A percentile compares a stretch with the other conserved stretches of the same genome.
These are phyloP conservation scores for Acanthosepion lycidas DNA, from an alignment of 2,888 invertebrate genomes.

Conservation along the genomic window DNA sequence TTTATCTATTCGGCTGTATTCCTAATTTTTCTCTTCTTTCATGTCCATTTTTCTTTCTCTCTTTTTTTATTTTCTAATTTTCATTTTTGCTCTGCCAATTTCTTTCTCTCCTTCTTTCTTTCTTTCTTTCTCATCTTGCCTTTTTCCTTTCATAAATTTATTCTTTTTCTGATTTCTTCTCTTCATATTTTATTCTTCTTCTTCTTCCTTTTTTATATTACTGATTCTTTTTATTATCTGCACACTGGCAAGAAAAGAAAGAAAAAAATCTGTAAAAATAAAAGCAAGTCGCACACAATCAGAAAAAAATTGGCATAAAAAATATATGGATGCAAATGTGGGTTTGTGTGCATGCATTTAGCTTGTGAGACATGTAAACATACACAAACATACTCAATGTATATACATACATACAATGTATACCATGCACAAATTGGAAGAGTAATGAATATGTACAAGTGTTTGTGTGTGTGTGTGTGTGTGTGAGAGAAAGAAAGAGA, in stretches of 20 bases:
- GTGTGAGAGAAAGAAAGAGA: too few relatives aligned
- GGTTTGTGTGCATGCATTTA: neutral
- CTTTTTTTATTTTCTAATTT: neutral
- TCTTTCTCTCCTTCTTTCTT: neutral
- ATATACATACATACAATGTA: too few relatives aligned
- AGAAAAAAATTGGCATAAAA: too few relatives aligned
- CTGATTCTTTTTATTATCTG: neutral
- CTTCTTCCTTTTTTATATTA: neutral
- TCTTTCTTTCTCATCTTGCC: neutral
- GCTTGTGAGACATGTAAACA: too few relatives aligned
- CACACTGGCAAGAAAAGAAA: neutral
- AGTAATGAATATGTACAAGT: neutral
- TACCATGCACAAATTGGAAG: too few relatives aligned
- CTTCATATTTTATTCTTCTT: neutral
- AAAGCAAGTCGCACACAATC: too few relatives aligned
- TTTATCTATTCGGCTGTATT: neutral
- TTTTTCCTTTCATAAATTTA: neutral
- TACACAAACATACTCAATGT: too few relatives aligned
- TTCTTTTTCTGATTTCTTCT: neutral
- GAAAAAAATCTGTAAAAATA: neutral
- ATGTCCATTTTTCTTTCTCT: neutral
- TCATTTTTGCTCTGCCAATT: neutral
- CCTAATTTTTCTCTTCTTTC: neutral
- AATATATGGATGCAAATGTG: neutral
- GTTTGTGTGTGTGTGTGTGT: neutral